phyloP scores from a whole-genome alignment of 2,113 vertebrate species.

The Chionodraco myersi region DNA sequence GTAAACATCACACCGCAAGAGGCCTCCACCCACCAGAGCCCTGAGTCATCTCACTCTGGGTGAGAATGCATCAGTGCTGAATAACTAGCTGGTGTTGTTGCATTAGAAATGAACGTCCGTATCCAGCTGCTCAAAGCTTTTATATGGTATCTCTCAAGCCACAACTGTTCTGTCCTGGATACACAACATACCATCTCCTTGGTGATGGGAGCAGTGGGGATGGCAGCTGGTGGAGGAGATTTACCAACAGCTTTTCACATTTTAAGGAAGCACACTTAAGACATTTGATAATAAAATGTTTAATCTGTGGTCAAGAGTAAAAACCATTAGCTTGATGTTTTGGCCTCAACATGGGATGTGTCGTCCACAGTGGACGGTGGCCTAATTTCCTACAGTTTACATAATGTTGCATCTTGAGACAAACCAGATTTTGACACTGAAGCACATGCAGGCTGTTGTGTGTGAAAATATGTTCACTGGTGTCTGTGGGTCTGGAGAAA shows the following conservation, averaged over 20 bases:
- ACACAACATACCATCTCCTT: conserved; percentile 75
- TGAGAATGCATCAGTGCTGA: conserved; percentile 30
- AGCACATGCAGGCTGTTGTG: conserved; percentile 33
- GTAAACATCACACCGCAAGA: conserved; percentile 46
- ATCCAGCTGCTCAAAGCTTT: conserved; percentile 20
- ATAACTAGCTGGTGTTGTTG: background rate
- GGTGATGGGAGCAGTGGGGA: conserved; percentile 27
- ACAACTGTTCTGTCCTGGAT: conserved; percentile 36
- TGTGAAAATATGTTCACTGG: background rate
- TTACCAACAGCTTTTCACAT: conserved; percentile 21
- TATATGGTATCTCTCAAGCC: conserved; percentile 45
- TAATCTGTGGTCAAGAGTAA: conserved; percentile 1
- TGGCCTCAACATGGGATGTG: conserved; percentile 9
- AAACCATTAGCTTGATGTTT: conserved; percentile 20
- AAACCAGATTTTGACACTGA: conserved; percentile 50
- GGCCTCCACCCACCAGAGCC: conserved; percentile 42
- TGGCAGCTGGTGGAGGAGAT: conserved; percentile 21
- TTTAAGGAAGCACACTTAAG: background rate
- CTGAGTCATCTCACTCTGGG: conserved; percentile 38
- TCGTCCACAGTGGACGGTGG: conserved; percentile 11
- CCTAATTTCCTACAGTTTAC: conserved; percentile 59
- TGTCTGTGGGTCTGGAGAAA: background rate
- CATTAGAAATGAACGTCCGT: conserved; percentile 18
- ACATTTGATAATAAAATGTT: background rate
- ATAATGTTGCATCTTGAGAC: conserved; percentile 46